Evolutionary conservation across 2,888 invertebrate species (phyloP).

Genomic region (Xanthia togata): DNA sequence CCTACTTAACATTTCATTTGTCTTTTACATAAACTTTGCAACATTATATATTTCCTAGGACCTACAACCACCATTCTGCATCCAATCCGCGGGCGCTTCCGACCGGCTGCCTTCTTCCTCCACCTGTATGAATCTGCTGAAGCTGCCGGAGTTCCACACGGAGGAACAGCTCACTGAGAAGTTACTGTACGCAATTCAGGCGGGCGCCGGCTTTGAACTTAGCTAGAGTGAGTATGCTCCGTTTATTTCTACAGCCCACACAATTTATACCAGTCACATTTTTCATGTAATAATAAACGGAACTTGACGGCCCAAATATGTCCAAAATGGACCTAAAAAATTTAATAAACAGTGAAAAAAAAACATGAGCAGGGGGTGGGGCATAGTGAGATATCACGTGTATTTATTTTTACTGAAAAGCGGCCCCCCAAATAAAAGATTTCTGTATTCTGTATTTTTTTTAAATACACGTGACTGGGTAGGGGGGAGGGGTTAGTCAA

Average conservation of each 20-base stretch:
- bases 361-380: no score
- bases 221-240: slow-evolving; percentile 89
- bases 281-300: not conserved
- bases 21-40: not conserved
- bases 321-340: not conserved
- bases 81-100: slow-evolving; percentile 97
- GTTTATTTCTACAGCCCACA: not conserved
- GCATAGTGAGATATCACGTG: no score
- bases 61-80: slow-evolving; percentile 98
- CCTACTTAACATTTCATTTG: not conserved
- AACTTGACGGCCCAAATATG: no score
- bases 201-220: slow-evolving; percentile 98
- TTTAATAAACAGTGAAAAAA: no score
- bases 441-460: no score
- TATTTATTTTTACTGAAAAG: no score
- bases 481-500: no score
- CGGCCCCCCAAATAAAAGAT: no score
- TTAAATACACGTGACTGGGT: no score
- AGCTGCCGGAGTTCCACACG: slow-evolving; percentile 97
- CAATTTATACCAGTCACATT: not conserved
- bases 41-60: slow-evolving; percentile 91
- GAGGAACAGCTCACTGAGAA: slow-evolving; percentile 95
- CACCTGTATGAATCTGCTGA: slow-evolving; percentile 99
- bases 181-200: slow-evolving; percentile 97
- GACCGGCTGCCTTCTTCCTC: slow-evolving; percentile 98